phyloP scores from a whole-genome alignment of 1,140 invertebrate genomes.

The Cheumatopsyche charites region DNA sequence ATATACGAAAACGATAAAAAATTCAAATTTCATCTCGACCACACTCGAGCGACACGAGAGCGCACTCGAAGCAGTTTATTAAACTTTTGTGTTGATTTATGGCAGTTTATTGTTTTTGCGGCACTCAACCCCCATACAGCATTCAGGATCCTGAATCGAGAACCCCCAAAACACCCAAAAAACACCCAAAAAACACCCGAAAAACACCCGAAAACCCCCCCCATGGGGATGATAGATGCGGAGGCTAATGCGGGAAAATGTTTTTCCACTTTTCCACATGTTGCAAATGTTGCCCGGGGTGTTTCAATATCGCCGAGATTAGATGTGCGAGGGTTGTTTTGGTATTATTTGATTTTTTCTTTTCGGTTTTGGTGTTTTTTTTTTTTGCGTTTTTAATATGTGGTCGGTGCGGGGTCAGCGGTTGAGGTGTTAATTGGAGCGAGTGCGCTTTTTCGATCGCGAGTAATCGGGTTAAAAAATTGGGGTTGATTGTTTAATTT shows the following conservation, averaged over 20 bases:
- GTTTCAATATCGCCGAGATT: constrained; percentile 32
- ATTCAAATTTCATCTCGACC: background rate
- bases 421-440: background rate
- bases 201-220: no score
- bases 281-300: constrained; percentile 34
- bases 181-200: no score
- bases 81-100: constrained; percentile 50
- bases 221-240: constrained; percentile 41
- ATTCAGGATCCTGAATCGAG: background rate
- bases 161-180: no score
- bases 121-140: background rate
- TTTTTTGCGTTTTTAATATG: constrained; percentile 22
- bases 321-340: background rate
- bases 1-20: no score
- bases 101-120: constrained; percentile 50
- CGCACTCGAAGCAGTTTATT: constrained; percentile 45
- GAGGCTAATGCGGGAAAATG: constrained; percentile 47
- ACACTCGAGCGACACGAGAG: background rate
- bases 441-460: no score
- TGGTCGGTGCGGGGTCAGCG: background rate
- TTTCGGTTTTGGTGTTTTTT: background rate
- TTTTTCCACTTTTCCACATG: constrained; percentile 46
- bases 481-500: no score
- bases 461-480: no score
- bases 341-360: no score